A percentile compares a stretch with the other conserved stretches of the same genome.
phyloP scores from a whole-genome alignment of 2,113 vertebrate genomes.

The Tursiops truncatus region DNA sequence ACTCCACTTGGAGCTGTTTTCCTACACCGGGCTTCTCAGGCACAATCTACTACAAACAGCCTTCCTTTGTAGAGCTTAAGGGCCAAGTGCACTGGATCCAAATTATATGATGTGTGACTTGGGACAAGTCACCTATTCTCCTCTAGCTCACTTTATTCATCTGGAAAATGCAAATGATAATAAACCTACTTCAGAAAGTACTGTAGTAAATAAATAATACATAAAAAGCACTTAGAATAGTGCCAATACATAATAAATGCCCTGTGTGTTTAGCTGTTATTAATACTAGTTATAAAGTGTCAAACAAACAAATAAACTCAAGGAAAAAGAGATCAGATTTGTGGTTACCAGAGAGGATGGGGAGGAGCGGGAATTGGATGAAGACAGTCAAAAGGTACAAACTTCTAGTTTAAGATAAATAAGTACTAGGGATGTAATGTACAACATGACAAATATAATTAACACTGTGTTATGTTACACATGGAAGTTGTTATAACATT shows the following conservation, averaged over 20 bases:
- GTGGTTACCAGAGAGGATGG: not conserved
- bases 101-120: not conserved
- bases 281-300: not conserved
- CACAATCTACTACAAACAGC: not conserved
- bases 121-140: not conserved
- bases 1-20: too few species aligned
- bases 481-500: not conserved
- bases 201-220: not conserved
- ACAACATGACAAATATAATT: not conserved
- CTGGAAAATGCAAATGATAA: not conserved
- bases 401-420: not conserved
- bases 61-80: not conserved
- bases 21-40: not conserved
- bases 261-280: not conserved
- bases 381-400: not conserved
- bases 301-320: not conserved
- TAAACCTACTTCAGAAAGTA: not conserved
- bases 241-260: not conserved
- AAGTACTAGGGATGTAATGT: not conserved
- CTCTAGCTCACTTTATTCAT: not conserved
- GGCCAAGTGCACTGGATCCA: not conserved
- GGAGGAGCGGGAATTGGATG: not conserved
- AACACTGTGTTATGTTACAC: too few species aligned
- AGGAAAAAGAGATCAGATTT: not conserved
- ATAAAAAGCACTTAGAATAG: not conserved